These are phyloP conservation scores for Aurelia aurita DNA, from an alignment of 30 jellyfish, hydroid and myxozoan genomes.

Conservation along the genomic window DNA sequence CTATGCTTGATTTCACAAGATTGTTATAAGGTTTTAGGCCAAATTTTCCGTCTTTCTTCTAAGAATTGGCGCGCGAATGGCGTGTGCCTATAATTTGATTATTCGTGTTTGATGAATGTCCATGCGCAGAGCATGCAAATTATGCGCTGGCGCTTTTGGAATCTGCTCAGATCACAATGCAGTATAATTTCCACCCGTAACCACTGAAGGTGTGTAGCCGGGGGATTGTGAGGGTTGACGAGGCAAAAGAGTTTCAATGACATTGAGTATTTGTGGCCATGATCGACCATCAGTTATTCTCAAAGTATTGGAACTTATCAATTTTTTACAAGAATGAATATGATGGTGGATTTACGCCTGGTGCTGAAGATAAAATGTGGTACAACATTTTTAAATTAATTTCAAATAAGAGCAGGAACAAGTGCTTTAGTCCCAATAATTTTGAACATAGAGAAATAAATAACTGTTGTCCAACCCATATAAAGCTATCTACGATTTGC, in stretches of 20 bases:
- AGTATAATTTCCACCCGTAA: conserved; percentile 43
- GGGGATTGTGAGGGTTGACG: conserved; percentile 16
- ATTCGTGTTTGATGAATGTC: conserved; percentile 51
- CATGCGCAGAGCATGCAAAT: conserved; percentile 49
- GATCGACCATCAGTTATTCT: no score
- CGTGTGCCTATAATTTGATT: conserved; percentile 61
- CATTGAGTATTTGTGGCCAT: background rate
- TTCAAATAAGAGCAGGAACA: no score
- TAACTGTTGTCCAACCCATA: no score
- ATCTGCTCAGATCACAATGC: conserved; percentile 59
- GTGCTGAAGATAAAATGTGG: no score
- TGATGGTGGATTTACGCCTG: no score
- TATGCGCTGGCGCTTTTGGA: conserved; percentile 55
- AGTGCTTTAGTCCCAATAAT: no score
- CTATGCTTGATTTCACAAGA: conserved; percentile 11
- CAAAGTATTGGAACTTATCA: no score
- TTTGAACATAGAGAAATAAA: no score
- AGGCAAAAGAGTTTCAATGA: background rate
- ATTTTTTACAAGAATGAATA: no score
- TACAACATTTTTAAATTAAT: no score
- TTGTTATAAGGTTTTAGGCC: background rate
- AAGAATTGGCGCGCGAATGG: conserved; percentile 48
- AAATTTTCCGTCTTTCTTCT: background rate
- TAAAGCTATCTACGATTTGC: no score
- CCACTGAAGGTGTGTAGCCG: conserved; percentile 72